These are phyloP conservation scores for Eupeodes latifasciatus DNA, from an alignment of 2,888 invertebrate genomes.

Conservation along the genomic window DNA sequence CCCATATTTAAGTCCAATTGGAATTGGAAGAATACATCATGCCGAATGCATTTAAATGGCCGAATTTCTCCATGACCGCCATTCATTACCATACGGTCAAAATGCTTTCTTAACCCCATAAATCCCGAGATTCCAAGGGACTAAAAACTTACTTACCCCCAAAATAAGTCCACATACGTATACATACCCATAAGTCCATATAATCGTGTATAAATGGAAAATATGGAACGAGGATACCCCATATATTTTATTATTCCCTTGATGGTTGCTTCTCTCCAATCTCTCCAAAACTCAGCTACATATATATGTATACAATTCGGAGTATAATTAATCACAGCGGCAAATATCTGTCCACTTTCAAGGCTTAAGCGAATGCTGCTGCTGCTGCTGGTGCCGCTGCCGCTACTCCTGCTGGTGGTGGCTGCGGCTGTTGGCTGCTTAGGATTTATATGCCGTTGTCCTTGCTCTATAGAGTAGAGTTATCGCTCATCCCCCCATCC, in stretches of 20 bases:
- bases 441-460: slow-evolving; percentile 73
- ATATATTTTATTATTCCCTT: neutral
- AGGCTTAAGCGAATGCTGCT: slow-evolving; percentile 48
- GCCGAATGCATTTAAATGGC: slow-evolving; percentile 72
- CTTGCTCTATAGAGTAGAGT: slow-evolving; percentile 58
- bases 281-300: neutral
- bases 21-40: slow-evolving; percentile 5
- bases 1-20: neutral
- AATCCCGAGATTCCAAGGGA: slow-evolving; percentile 43
- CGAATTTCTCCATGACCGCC: slow-evolving; percentile 68
- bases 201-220: neutral
- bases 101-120: slow-evolving; percentile 71
- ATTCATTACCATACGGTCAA: slow-evolving; percentile 71
- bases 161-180: neutral
- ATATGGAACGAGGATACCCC: slow-evolving; percentile 26
- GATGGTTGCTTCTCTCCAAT: neutral
- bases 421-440: slow-evolving; percentile 54
- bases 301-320: slow-evolving; percentile 34
- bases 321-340: slow-evolving; percentile 68
- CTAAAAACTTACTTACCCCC: slow-evolving; percentile 40
- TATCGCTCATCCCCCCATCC: neutral
- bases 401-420: slow-evolving; percentile 13
- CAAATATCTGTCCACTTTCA: slow-evolving; percentile 75
- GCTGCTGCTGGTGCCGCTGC: slow-evolving; percentile 41
- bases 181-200: neutral